Percentiles rank a stretch among this genome's conserved stretches.
These are phyloP conservation scores for Danio aesculapii DNA, from an alignment of 2,797 vertebrate species.

Conservation along the genomic window DNA sequence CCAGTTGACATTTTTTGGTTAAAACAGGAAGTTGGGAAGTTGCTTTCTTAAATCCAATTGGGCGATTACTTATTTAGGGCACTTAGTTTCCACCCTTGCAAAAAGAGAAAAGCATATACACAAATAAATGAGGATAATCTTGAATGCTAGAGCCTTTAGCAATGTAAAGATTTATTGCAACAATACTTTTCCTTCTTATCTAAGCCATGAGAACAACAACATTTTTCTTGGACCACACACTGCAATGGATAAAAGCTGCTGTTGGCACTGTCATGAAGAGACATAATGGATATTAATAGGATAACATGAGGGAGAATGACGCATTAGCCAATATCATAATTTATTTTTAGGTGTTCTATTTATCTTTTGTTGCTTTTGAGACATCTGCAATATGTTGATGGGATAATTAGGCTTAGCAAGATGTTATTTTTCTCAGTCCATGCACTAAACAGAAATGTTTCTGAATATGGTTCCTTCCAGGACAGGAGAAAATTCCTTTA, in stretches of 20 bases:
- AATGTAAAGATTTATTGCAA: conserved; percentile 21
- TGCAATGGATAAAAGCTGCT: conserved; percentile 9
- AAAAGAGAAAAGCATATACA: too few species aligned
- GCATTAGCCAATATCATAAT: conserved; percentile 44
- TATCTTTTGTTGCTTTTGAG: conserved; percentile 28
- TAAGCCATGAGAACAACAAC: neutral
- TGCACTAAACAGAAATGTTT: conserved; percentile 16
- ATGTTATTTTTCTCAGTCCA: conserved; percentile 3
- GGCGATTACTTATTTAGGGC: too few species aligned
- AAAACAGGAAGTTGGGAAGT: neutral
- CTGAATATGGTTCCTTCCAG: neutral
- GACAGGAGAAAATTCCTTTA: neutral
- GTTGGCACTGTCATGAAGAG: neutral
- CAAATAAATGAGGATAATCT: too few species aligned
- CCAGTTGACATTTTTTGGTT: neutral
- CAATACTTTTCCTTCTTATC: conserved; percentile 12
- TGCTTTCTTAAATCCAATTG: neutral
- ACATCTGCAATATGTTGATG: conserved; percentile 40
- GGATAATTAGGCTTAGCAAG: conserved; percentile 47
- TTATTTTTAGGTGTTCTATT: conserved; percentile 39
- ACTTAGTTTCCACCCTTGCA: too few species aligned
- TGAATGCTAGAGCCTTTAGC: neutral
- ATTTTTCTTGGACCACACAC: neutral
- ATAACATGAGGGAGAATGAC: conserved; percentile 31
- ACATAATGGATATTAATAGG: conserved; percentile 26